A percentile compares a stretch with the other conserved stretches of the same genome.
Evolutionary conservation across 53 echinoderm and acorn worm genomes (phyloP).

Genomic region (Pentamera pediparva): DNA sequence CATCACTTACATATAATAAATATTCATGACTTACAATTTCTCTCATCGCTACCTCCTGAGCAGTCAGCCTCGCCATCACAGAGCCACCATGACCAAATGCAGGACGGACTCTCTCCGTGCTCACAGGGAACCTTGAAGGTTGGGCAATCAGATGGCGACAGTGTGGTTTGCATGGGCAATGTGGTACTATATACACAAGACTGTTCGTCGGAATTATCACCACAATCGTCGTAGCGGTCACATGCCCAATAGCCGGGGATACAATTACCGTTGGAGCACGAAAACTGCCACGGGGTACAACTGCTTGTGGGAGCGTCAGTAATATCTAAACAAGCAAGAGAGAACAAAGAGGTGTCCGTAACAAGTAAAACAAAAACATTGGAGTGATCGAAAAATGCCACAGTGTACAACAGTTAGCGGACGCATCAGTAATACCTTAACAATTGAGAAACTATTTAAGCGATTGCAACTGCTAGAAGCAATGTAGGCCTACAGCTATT

Average conservation of each 20-base stretch:
- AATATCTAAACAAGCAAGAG: too few species aligned
- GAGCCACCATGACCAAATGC: slow-evolving; percentile 49
- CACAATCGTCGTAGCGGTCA: slow-evolving; percentile 64
- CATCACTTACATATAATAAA: too few species aligned
- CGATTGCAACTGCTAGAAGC: too few species aligned
- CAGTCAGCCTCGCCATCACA: slow-evolving; percentile 78
- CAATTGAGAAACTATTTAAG: too few species aligned
- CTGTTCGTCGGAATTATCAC: slow-evolving; percentile 53
- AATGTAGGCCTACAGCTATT: too few species aligned
- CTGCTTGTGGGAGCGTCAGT: too few species aligned
- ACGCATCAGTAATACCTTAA: too few species aligned
- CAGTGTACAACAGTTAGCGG: too few species aligned
- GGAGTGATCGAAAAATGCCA: too few species aligned
- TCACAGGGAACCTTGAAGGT: slow-evolving; percentile 49
- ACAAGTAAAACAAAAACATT: too few species aligned
- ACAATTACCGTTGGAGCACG: slow-evolving; percentile 48
- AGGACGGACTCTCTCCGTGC: slow-evolving; percentile 31
- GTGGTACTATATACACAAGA: slow-evolving; percentile 28
- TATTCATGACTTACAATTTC: too few species aligned
- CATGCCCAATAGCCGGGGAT: slow-evolving; percentile 57
- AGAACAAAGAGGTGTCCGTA: too few species aligned
- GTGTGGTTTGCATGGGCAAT: neutral
- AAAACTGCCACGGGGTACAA: slow-evolving; percentile 36
- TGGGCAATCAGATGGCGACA: neutral
- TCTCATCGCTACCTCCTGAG: slow-evolving; percentile 56